Conservation (phyloP, 1,140 invertebrate genomes). For the Agrilus planipennis region DNA sequence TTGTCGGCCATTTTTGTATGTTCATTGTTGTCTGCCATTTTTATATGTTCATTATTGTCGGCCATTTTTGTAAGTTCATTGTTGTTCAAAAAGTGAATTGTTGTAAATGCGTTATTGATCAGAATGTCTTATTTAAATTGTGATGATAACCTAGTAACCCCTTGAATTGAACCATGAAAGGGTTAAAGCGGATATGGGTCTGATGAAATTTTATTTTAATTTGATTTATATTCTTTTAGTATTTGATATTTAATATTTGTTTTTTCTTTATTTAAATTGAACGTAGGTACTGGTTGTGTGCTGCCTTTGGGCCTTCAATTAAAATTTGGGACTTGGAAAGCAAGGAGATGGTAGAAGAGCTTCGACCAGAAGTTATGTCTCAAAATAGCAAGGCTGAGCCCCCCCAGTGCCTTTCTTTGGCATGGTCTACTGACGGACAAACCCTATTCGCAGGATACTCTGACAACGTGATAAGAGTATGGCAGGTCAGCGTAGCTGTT, state of each 20-base stretch:
- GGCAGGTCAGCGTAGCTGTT: conserved; percentile 86
- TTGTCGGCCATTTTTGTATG: too few relatives aligned
- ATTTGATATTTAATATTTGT: conserved; percentile 3
- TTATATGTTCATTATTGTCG: too few relatives aligned
- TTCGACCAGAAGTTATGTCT: conserved; percentile 85
- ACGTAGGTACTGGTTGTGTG: conserved; percentile 97
- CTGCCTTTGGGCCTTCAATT: conserved; percentile 96
- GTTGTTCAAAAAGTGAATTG: too few relatives aligned
- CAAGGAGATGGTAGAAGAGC: conserved; percentile 98
- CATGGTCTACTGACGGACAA: conserved; percentile 98
- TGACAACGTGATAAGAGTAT: conserved; percentile 96
- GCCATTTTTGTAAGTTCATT: too few relatives aligned
- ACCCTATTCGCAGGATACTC: conserved; percentile 98
- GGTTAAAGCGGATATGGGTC: conserved; percentile 37
- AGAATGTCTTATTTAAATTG: too few relatives aligned
- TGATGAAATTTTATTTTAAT: conserved; percentile 19
- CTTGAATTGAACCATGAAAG: conserved; percentile 32
- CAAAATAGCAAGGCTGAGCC: conserved; percentile 71
- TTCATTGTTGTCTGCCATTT: too few relatives aligned
- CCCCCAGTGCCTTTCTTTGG: conserved; percentile 92
- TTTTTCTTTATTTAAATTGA: conserved; percentile 16
- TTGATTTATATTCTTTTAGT: conserved; percentile 1
- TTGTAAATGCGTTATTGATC: too few relatives aligned
- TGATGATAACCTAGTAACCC: conserved; percentile 23
- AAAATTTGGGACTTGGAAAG: conserved; percentile 99